Base-by-base conservation (phyloP, 1,140 invertebrate genomes). In the Aphelinus atriplicis region DNA sequence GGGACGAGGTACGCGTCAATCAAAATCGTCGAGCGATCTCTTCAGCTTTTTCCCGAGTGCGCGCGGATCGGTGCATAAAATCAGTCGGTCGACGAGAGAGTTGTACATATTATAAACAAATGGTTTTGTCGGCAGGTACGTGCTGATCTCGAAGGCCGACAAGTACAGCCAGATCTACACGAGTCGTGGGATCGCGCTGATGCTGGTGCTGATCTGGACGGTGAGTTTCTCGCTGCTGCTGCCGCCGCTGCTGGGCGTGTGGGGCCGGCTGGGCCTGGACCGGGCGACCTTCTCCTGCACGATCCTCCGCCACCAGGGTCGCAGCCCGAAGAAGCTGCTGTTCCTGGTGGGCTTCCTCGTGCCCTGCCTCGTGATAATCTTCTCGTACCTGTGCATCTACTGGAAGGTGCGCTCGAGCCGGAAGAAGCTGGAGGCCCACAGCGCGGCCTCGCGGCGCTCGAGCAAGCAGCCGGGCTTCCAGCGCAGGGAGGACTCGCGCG, bases 341-440 rank as follows among this genome's bases (percentile, higher is more conserved):
- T 96, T 96, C 86, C 87, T 94, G 0, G 90, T 96, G 75, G 95
- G 94, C 3, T 95, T 96, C 81, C 89, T 95, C 6, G 83, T 96
- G 51, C 95, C 95, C 0, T 96, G 94, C 78, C 79, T 95, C 2
- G 93, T 94, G 2, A 96, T 96, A 76, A 93, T 94, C 46, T 88
- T 93, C 50, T 95, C 93, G 43, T 97, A 96, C 86, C 91, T 93
- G 1, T 95, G 94, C 86, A 96, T 96, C 73, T 96, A 95, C 81
- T 93, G 93, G 89, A 91, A 91, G 65, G 94, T 96, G 1, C 83
- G 92, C 26, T 89, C 89, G 80, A 94, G 94, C 78, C 92, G 93
- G 67, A 86, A 88, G 58, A 94, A 94, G 83, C 87, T 95, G 1
- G 89, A 91, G 74, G 89, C 91, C 1, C 92, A 93, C 80, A 72